Evolutionary conservation across 2,797 vertebrate species (phyloP).

Genomic region (Rhynchotus rufescens): DNA sequence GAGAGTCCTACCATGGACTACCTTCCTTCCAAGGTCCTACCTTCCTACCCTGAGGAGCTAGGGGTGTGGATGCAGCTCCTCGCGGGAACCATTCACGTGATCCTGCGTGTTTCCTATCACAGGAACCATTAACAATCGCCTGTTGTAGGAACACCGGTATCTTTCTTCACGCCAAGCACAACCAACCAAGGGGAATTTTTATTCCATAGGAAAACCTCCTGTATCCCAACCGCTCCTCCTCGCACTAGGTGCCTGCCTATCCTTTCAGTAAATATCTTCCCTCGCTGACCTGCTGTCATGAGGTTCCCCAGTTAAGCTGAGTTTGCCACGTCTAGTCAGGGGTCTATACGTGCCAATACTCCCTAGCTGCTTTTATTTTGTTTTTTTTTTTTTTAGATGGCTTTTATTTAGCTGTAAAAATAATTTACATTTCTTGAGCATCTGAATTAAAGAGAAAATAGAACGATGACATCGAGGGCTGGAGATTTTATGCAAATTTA

Average conservation of each 20-base stretch:
- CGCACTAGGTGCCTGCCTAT: not conserved
- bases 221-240: not conserved
- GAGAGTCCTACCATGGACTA: too few species aligned
- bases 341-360: not conserved
- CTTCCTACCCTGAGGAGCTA: not conserved
- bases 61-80: not conserved
- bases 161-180: not conserved
- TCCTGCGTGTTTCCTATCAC: not conserved
- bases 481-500: slow-evolving; percentile 64
- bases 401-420: slow-evolving; percentile 69
- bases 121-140: too few species aligned
- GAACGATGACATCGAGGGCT: slow-evolving; percentile 29
- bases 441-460: slow-evolving; percentile 66
- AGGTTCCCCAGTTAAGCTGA: slow-evolving; percentile 3
- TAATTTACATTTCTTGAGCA: slow-evolving; percentile 60
- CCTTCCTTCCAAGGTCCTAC: too few species aligned
- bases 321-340: not conserved
- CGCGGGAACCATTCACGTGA: too few species aligned
- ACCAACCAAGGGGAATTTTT: not conserved
- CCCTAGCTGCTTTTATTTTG: too few species aligned
- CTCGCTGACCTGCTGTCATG: not conserved
- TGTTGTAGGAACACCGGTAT: not conserved
- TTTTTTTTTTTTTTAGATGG: too few species aligned
- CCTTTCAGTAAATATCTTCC: slow-evolving; percentile 42
- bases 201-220: not conserved